Evolutionary conservation across 2,113 vertebrate genomes (phyloP), one percentile per base, ranked within the genome.

Genomic region (Brienomyrus brachyistius): DNA sequence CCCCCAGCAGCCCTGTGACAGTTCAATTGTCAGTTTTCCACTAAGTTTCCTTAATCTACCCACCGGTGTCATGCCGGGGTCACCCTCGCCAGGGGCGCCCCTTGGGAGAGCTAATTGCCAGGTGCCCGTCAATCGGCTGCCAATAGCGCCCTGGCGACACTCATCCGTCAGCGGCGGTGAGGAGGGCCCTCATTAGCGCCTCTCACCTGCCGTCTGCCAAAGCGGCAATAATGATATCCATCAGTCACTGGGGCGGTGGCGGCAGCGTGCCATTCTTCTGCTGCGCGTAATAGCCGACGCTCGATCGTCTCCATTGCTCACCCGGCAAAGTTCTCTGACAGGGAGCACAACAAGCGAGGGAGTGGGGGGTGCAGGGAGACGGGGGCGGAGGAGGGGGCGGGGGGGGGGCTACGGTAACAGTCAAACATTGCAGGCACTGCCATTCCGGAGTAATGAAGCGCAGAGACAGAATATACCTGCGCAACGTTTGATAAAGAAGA

Each of bases 401-500:
- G n/a, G n/a, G n/a, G n/a, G n/a, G n/a, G n/a, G n/a, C 77, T 62
- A 89, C 93, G 93, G 95, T 23, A 95, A 95, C 95, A 97, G 96
- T 96, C 96, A 97, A 97, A 96, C 96, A 97, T 97, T 97, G 97
- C 96, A 97, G 96, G 96, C 95, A 95, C 95, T 95, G 95, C 95
- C 52, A 96, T 97, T 95, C 96, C 95, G 95, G 94, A 96, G 96
- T 97, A 97, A 97, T 98, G 97, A 97, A 96, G 96, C 97, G 96
- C 97, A 95, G 96, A 95, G 94, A 95, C 95, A 96, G 96, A 96
- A 97, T 96, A 97, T 98, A 97, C 97, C 97, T 97, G 96, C 95
- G 96, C 96, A 95, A 95, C 95, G 96, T 97, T 97, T 98, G 97
- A 97, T 97, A 98, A 97, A 97, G 96, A 97, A 95, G 96, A 97